These are phyloP conservation scores for Hippopotamyrus pictus DNA, from an alignment of 2,797 vertebrate genomes.

Conservation along the genomic window DNA sequence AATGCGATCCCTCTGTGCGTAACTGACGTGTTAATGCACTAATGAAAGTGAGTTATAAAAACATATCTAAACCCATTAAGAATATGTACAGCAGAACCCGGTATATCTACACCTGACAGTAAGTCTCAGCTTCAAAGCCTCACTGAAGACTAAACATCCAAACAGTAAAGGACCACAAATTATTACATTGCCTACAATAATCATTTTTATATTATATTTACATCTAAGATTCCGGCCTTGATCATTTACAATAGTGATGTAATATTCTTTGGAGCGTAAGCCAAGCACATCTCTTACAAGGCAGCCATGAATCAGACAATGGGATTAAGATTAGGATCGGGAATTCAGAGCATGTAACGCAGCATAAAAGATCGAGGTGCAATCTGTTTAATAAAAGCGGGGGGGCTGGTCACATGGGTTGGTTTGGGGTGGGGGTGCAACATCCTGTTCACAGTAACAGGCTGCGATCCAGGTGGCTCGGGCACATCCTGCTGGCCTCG, in stretches of 20 bases:
- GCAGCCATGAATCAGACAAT: not conserved
- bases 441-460: not conserved
- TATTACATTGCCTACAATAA: not conserved
- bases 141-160: not conserved
- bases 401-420: not conserved
- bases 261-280: not conserved
- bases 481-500: not conserved
- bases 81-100: not conserved
- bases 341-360: not conserved
- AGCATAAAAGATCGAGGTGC: not conserved
- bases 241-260: not conserved
- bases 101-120: not conserved
- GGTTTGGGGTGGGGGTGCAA: not conserved
- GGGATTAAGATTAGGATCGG: not conserved
- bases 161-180: not conserved
- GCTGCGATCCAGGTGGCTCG: not conserved
- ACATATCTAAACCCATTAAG: not conserved
- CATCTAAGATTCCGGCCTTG: not conserved
- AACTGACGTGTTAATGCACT: not conserved
- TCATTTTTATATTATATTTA: not conserved
- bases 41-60: not conserved
- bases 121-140: not conserved
- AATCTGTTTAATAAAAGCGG: not conserved
- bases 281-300: not conserved
- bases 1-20: not conserved